These are phyloP conservation scores for Bombus sibiricus DNA, from an alignment of 1,140 invertebrate species.

Conservation along the genomic window DNA sequence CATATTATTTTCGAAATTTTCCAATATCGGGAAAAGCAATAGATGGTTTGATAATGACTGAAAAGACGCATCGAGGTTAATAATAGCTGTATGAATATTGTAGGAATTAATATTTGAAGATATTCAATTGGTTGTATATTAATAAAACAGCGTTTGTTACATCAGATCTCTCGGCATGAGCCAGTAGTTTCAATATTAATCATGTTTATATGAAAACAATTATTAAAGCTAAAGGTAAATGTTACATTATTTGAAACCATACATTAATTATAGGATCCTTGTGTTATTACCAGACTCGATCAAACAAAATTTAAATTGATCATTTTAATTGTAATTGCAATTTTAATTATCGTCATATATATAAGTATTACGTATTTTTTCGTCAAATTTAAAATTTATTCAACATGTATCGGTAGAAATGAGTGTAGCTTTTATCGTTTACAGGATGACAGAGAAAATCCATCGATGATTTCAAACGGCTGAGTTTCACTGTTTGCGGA, in stretches of 20 bases:
- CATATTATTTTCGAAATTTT: not conserved
- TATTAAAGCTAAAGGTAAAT: not conserved
- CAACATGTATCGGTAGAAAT: fast-evolving
- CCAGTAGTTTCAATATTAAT: not conserved
- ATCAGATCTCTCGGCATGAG: not conserved
- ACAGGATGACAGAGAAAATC: no score
- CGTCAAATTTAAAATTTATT: not conserved
- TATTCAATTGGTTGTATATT: not conserved
- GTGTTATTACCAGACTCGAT: not conserved
- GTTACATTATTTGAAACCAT: not conserved
- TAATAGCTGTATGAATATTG: not conserved
- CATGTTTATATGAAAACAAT: not conserved
- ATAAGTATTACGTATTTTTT: not conserved
- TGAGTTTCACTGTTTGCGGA: conserved; percentile 16
- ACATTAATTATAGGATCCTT: not conserved
- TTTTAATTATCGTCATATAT: not conserved
- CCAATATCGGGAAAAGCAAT: not conserved
- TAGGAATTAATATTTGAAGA: not conserved
- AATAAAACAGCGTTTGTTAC: not conserved
- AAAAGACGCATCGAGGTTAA: not conserved
- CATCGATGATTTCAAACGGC: no score
- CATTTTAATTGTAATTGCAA: not conserved
- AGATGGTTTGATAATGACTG: not conserved
- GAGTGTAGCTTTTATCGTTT: not conserved
- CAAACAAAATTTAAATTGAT: not conserved